Base-by-base conservation (phyloP, 2,797 vertebrate genomes). In the Halcyon leucocephala region DNA sequence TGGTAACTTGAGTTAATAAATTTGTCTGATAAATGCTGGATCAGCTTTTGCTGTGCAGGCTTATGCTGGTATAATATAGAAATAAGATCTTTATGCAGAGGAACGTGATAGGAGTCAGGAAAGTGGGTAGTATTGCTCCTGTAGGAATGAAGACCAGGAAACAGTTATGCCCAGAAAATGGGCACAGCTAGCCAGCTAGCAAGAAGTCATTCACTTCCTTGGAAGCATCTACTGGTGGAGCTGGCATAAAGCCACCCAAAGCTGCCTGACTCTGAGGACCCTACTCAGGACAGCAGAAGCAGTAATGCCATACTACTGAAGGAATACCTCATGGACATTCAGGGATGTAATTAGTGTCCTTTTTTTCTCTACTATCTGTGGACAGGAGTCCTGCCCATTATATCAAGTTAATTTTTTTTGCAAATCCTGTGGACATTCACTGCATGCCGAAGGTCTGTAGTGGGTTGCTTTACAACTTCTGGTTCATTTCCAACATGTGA, bases 261-360 rank as follows among this genome's bases (percentile, higher is more conserved):
- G 37, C 31, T 88, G 57, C n/a, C 29, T 41, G 14, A 44, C 71
- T 54, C 25, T 31, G 69, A 90, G 90, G 42, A 46, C 25, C 57
- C 65, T 61, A 19, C 81, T 90, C 61, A 67, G 81, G 83, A 71
- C 49, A 85, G 77, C 80, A 86, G 67, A 65, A 95, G 67, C 42
- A 89, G 93, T 90, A 74, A 77, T 80, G 71, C 66, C 58, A 35
- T 62, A 37, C 60, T 28, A 10, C 67, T 64, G 96, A 93, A 94
- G 86, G 93, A 96, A 93, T 93, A 96, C 93, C 93, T 97, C 90
- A 90, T 86, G 83, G 90, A 84, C 57, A 49, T 91, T 95, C 91
- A 96, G 91, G 94, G 94, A 86, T 92, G 85, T 93, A 86, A 85
- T 89, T 92, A 39, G 54, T 44, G 42, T 71, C 71, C 65, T 90